phyloP scores from a whole-genome alignment of 2,888 invertebrate genomes.

The Philhelius pedissequus region DNA sequence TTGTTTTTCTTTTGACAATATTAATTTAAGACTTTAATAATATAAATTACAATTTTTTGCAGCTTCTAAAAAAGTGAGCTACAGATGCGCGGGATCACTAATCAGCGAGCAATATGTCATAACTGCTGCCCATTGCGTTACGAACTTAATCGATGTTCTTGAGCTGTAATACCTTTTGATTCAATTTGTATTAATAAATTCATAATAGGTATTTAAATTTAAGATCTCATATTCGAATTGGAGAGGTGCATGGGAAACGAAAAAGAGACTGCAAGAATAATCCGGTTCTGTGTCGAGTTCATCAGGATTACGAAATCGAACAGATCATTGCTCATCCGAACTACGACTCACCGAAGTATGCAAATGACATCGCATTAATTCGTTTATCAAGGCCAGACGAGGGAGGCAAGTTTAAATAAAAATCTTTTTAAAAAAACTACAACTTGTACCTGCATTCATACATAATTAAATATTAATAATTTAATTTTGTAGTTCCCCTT shows the following conservation, averaged over 20 bases:
- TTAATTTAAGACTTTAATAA: no score
- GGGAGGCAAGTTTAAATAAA: conserved; percentile 46
- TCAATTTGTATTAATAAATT: not conserved
- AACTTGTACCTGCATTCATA: not conserved
- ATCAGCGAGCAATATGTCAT: conserved; percentile 81
- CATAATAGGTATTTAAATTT: conserved; percentile 19
- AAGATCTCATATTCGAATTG: conserved; percentile 83
- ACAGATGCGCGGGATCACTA: conserved; percentile 80
- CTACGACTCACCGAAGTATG: conserved; percentile 79
- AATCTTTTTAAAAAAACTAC: not conserved
- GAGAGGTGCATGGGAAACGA: conserved; percentile 81
- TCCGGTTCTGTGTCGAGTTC: conserved; percentile 77
- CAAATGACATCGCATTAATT: conserved; percentile 82
- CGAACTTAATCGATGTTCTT: conserved; percentile 79
- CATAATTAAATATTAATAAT: not conserved
- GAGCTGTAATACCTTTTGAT: conserved; percentile 73
- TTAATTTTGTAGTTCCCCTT: conserved; percentile 72
- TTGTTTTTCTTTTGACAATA: no score
- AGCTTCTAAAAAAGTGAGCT: conserved; percentile 73
- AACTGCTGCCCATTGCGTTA: conserved; percentile 83
- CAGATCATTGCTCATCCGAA: conserved; percentile 80
- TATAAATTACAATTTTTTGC: not conserved
- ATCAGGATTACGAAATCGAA: conserved; percentile 81
- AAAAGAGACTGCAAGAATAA: conserved; percentile 78
- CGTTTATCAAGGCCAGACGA: conserved; percentile 78